Evolutionary conservation across 53 echinoderm and acorn worm species (phyloP).

Genomic region (Patiria pectinifera): DNA sequence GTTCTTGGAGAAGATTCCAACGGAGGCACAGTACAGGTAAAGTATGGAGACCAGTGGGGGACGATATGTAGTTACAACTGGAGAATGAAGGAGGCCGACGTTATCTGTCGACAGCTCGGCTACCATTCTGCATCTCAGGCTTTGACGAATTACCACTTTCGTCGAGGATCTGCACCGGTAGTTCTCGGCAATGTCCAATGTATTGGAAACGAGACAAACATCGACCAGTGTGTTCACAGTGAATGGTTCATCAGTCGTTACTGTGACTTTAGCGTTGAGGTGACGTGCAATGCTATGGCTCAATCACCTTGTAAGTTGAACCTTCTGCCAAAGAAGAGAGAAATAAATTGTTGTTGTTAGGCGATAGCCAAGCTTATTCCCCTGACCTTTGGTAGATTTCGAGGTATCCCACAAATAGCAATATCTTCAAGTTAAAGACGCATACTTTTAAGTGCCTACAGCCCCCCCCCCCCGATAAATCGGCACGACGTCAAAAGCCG

Average conservation of each 20-base stretch:
- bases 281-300: not conserved
- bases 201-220: not conserved
- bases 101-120: slow-evolving; percentile 19
- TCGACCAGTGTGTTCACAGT: not conserved
- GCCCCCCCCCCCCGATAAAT: too few relatives aligned
- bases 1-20: not conserved
- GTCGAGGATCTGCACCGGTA: not conserved
- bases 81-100: not conserved
- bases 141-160: not conserved
- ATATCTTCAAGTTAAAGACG: too few relatives aligned
- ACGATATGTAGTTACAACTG: not conserved
- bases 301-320: not conserved
- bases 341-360: too few relatives aligned
- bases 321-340: too few relatives aligned
- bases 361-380: too few relatives aligned
- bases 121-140: slow-evolving; percentile 11
- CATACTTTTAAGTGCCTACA: too few relatives aligned
- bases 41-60: not conserved
- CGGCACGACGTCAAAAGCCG: too few relatives aligned
- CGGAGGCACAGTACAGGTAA: not conserved
- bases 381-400: too few relatives aligned
- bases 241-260: not conserved
- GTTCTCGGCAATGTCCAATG: not conserved
- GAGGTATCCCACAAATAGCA: too few relatives aligned
- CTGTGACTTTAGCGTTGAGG: not conserved